These are phyloP conservation scores for Agrilus cyanescens DNA, from an alignment of 2,888 invertebrate genomes.

Conservation along the genomic window DNA sequence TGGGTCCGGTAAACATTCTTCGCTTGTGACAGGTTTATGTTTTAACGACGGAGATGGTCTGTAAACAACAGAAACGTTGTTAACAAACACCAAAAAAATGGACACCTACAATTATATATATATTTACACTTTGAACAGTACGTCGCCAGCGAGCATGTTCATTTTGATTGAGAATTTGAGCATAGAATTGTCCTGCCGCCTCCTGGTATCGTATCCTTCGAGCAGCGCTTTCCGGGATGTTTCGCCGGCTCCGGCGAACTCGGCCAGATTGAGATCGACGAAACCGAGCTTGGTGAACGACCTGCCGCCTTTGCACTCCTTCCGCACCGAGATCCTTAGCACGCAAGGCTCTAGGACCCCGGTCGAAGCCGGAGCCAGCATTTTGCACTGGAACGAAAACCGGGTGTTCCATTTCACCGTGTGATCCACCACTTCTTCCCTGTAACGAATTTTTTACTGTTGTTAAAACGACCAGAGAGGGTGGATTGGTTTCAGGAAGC, in stretches of 20 bases:
- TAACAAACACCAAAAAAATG: background rate
- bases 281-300: slow-evolving; percentile 94
- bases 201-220: slow-evolving; percentile 88
- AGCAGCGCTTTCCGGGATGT: slow-evolving; percentile 78
- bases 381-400: slow-evolving; percentile 90
- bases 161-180: slow-evolving; percentile 81
- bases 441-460: too few relatives aligned
- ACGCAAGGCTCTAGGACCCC: slow-evolving; percentile 90
- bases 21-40: slow-evolving; percentile 28
- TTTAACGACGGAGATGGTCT: slow-evolving; percentile 47
- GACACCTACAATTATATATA: background rate
- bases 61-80: slow-evolving; percentile 12
- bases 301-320: slow-evolving; percentile 75
- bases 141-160: slow-evolving; percentile 92
- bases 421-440: slow-evolving; percentile 89
- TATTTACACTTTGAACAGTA: slow-evolving; percentile 93
- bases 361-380: slow-evolving; percentile 91
- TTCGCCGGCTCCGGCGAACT: slow-evolving; percentile 88
- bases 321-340: slow-evolving; percentile 88
- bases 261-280: slow-evolving; percentile 93
- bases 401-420: slow-evolving; percentile 85
- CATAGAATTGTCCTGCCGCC: slow-evolving; percentile 94
- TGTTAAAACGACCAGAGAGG: too few relatives aligned
- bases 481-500: too few relatives aligned
- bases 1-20: slow-evolving; percentile 40